Base-by-base conservation (phyloP, 2,797 vertebrate species). In the Odontamblyopus lacepedii region DNA sequence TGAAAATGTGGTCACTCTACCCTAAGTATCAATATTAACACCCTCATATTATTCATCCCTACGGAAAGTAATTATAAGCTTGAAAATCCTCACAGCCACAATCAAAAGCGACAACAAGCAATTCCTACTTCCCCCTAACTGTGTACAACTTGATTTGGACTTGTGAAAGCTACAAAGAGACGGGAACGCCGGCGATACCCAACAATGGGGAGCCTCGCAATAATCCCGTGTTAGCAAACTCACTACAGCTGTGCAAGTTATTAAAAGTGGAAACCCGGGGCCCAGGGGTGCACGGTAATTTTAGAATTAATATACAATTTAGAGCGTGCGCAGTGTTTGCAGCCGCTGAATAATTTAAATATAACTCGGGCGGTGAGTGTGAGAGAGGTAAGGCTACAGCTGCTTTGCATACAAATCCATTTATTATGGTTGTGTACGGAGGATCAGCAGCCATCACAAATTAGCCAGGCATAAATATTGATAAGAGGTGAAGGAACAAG, bases 221-320 rank as follows among this genome's bases (percentile, higher is more conserved):
- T 87, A 81, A 84, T 80, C 87, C 69, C 75, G 76, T 80, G 56
- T 71, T 70, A 51, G 68, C 69, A 78, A 87, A 86, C 70, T 71
- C 70, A 63, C 70, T 81, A 79, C 78, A 82, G 83, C 87, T 89
- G 83, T 82, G 83, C 55, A 78, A 79, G 70, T 92, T 92, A 89
- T 89, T 88, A 87, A 91, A 90, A 89, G 74, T 88, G 88, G 69
- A 88, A 63, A 76, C 82, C 73, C 32, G 30, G 71, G 81, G 85
- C 86, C 84, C 72, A 81, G 83, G 82, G 90, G 82, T 72, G 81
- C 74, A 74, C 79, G 86, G 82, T 87, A 80, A 91, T 91, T 92
- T 87, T 85, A 88, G 83, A 91, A 92, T 94, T 90, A 93, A 92
- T 91, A 90, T 89, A 90, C 88, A 91, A 87, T 93, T 93, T 92